Evolutionary conservation across 2,888 invertebrate species (phyloP).

Genomic region (Eupsilia transversa): DNA sequence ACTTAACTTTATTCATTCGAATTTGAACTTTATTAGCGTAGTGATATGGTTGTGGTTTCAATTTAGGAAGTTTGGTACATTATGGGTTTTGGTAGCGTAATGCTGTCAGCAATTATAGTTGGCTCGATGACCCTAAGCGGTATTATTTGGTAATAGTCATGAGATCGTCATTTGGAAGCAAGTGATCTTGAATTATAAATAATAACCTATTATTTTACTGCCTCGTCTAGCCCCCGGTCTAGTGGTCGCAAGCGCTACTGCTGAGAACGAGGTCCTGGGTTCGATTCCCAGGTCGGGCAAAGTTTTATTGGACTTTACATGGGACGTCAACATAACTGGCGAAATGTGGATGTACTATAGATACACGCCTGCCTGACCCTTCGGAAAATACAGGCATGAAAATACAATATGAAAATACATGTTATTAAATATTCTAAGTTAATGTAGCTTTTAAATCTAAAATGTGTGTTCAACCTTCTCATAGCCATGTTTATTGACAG

Average conservation of each 20-base stretch:
- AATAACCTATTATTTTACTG: not conserved
- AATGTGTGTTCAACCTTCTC: constrained; percentile 28
- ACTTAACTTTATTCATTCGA: constrained; percentile 4
- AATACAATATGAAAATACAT: too few relatives aligned
- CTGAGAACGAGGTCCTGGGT: too few relatives aligned
- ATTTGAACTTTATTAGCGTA: constrained; percentile 43
- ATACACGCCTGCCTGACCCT: too few relatives aligned
- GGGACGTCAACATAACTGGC: too few relatives aligned
- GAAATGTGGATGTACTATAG: too few relatives aligned
- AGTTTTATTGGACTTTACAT: too few relatives aligned
- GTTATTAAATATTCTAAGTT: too few relatives aligned
- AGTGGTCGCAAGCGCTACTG: too few relatives aligned
- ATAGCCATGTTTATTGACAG: constrained; percentile 9
- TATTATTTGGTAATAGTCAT: constrained; percentile 67
- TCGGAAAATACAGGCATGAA: too few relatives aligned
- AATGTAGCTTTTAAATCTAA: not conserved
- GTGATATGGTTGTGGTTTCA: constrained; percentile 13
- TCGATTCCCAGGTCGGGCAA: too few relatives aligned
- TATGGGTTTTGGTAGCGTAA: constrained; percentile 67
- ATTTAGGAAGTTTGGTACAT: not conserved
- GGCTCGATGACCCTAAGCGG: constrained; percentile 74
- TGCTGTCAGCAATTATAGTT: constrained; percentile 72
- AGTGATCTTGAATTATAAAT: constrained; percentile 37
- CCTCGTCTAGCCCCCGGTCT: too few relatives aligned
- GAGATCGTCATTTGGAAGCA: constrained; percentile 55